A percentile compares a stretch with the other conserved stretches of the same genome.
Evolutionary conservation across 2,888 invertebrate species (phyloP).

Genomic region (Plagiodera versicolora): DNA sequence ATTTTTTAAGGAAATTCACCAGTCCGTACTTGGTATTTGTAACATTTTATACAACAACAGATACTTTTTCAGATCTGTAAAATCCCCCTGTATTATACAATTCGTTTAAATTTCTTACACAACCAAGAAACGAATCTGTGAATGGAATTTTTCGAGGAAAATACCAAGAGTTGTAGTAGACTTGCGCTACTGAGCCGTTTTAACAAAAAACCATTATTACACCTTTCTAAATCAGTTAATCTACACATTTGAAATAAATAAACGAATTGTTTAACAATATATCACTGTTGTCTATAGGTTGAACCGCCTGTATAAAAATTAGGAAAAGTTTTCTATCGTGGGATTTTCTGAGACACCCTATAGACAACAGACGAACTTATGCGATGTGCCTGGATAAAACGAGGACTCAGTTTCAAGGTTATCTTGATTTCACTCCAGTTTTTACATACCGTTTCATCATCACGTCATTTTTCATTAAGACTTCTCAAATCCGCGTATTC

Average conservation of each 20-base stretch:
- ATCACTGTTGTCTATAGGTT: slow-evolving; percentile 8
- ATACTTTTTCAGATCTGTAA: slow-evolving; percentile 21
- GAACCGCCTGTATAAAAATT: slow-evolving; percentile 8
- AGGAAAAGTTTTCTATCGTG: background rate
- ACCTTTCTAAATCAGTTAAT: background rate
- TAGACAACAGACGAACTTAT: slow-evolving; percentile 7
- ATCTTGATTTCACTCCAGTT: too few species aligned
- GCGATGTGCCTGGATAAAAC: background rate
- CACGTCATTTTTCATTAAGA: too few species aligned
- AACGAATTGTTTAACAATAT: background rate
- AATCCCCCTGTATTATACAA: slow-evolving; percentile 18
- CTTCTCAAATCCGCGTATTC: too few species aligned
- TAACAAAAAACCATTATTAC: background rate
- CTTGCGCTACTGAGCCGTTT: background rate
- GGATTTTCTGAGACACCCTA: background rate
- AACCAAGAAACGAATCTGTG: background rate
- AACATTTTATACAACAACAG: slow-evolving; percentile 35
- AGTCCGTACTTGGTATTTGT: slow-evolving; percentile 24
- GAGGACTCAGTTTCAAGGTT: background rate
- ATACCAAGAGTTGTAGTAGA: too few species aligned
- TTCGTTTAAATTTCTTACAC: slow-evolving; percentile 8
- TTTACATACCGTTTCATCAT: too few species aligned
- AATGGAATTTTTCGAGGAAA: background rate
- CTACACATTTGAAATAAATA: background rate
- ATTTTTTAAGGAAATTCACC: slow-evolving; percentile 36